Evolutionary conservation across 2,113 vertebrate genomes (phyloP), one percentile per base, ranked within the genome.

Genomic region (Labrus mixtus): DNA sequence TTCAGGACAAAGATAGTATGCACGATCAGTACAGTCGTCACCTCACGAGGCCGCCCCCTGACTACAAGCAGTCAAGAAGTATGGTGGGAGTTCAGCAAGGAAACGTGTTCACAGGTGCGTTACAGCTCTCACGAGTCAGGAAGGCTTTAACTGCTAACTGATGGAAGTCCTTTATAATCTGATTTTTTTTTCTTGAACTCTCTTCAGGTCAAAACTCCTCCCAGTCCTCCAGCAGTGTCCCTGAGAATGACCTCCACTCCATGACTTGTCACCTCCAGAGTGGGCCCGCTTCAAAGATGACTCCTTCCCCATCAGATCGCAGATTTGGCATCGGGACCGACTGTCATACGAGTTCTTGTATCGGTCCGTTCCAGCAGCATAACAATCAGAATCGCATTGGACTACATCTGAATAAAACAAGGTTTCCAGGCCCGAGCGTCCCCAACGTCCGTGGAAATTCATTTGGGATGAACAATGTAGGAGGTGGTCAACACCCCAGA

Each of bases 1-100:
- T 93, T 45, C 78, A 99, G 98, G 97, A 98, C 83, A 98, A 98
- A 91, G 95, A 95, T 53, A 90, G 83, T 41, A 57, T 95, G 15
- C 96, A 96, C 65, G 98, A 98, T 84, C 97, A 97, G 86, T 93
- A 97, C 84, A 98, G 93, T 75, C 95, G 96, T 64, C 97, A 98
- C 85, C 92, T 98, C 82, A 96, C 96, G 36, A 95, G 97, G 70
- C 98, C 97, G 3, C 98, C 97, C 4, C 98, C 98, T 16, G 98
- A 98, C 83, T 99, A 98, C 68, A 97, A 98, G 92, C 97, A 98
- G 85, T 92, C 97, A 56, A 95, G 96, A 91, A 95, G 93, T 0
- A 71, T 95, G 71, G 94, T 94, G 73, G 95, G 86, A 73, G 90
- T 96, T 63, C 96, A 96, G 55, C 94, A 95, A 79, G 59, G 92